phyloP scores from a whole-genome alignment of 2,797 vertebrate genomes.

The Pangasius krempfi region DNA sequence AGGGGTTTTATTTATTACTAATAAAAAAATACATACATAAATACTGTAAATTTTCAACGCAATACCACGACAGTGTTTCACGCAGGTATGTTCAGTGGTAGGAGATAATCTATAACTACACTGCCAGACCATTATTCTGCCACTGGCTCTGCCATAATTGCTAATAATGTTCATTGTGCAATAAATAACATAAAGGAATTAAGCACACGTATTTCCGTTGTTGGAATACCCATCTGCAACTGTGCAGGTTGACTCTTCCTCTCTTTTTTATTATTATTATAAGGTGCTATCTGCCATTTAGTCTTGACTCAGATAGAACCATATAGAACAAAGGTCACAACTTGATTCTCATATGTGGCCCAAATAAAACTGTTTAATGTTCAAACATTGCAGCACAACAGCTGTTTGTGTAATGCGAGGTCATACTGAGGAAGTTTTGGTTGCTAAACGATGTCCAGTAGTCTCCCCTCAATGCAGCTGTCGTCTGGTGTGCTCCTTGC shows the following conservation, averaged over 20 bases:
- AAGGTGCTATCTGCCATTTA: not conserved
- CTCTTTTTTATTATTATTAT: not conserved
- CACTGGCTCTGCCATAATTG: not conserved
- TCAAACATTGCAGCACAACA: not conserved
- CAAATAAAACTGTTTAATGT: not conserved
- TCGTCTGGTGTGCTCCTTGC: too few relatives aligned
- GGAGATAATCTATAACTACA: not conserved
- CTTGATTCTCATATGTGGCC: not conserved
- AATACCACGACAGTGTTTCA: not conserved
- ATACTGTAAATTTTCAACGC: not conserved
- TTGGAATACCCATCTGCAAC: not conserved
- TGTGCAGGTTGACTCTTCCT: not conserved
- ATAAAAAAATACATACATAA: not conserved
- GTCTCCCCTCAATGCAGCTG: too few relatives aligned
- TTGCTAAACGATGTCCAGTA: not conserved
- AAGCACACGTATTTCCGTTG: not conserved
- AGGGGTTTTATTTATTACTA: not conserved
- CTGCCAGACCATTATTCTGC: not conserved
- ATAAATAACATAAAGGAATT: not conserved
- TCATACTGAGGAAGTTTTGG: not conserved
- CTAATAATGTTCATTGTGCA: not conserved
- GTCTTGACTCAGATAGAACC: not conserved
- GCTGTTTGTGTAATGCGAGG: not conserved
- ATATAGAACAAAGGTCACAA: not conserved
- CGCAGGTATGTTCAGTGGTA: not conserved